phyloP scores from a whole-genome alignment of 2,113 vertebrate species.

The Cochlearius cochlearius region DNA sequence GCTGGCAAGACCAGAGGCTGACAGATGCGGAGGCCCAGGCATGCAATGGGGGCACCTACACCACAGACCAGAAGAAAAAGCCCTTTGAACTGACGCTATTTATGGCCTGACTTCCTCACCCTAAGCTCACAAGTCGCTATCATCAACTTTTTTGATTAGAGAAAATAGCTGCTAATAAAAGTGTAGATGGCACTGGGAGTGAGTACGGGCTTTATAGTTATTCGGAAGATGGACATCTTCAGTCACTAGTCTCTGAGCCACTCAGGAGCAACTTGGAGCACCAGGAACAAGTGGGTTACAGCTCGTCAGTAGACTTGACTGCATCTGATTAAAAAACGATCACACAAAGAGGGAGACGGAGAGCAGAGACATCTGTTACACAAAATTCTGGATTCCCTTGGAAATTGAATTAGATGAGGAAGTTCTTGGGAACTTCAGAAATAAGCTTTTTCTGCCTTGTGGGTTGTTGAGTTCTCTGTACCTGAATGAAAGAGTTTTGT shows the following conservation, averaged over 20 bases:
- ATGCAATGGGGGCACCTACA: conserved; percentile 29
- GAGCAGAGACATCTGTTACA: neutral
- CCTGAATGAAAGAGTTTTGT: neutral
- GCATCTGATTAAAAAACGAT: neutral
- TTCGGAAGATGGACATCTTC: neutral
- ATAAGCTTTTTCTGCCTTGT: neutral
- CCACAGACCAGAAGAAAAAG: conserved; percentile 49
- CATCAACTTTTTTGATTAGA: conserved; percentile 33
- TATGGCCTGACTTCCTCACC: conserved; percentile 47
- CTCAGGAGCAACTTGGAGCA: neutral
- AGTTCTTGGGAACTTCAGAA: neutral
- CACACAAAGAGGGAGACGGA: neutral
- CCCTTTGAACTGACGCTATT: conserved; percentile 58
- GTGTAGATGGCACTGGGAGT: conserved; percentile 22
- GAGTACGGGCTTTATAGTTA: neutral
- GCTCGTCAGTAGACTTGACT: conserved; percentile 4
- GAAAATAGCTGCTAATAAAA: conserved; percentile 65
- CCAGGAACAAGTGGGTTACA: neutral
- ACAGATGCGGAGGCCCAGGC: conserved; percentile 53
- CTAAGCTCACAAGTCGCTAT: conserved; percentile 36
- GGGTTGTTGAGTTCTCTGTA: neutral
- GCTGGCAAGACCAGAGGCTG: neutral
- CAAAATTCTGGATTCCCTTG: neutral
- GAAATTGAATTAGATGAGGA: neutral
- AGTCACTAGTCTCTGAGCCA: neutral